A percentile compares a stretch with the other conserved stretches of the same genome.
These are phyloP conservation scores for Sphaeridia pumilis DNA, from an alignment of 2,888 invertebrate species.

Conservation along the genomic window DNA sequence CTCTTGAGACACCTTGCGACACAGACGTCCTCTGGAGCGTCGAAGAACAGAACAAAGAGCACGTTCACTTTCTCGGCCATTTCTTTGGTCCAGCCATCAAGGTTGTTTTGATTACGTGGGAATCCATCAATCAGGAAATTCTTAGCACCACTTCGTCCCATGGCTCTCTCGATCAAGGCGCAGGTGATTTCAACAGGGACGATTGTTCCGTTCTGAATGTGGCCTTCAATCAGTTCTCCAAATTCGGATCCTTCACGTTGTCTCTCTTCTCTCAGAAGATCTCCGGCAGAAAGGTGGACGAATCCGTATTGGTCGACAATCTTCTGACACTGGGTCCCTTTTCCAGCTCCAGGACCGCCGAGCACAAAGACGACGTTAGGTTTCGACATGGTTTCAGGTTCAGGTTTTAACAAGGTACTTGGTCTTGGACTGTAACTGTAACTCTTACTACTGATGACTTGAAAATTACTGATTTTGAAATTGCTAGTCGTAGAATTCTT, in stretches of 20 bases:
- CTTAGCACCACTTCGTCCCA: conserved; percentile 50
- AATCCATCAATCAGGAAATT: conserved; percentile 96
- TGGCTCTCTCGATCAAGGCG: conserved; percentile 56
- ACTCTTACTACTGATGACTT: too few species aligned
- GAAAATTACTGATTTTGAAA: too few species aligned
- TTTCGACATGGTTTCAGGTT: conserved; percentile 4
- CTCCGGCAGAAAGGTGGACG: conserved; percentile 81
- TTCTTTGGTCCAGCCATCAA: conserved; percentile 77
- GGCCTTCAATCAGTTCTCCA: conserved; percentile 81
- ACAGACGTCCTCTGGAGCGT: conserved; percentile 73
- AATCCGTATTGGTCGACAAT: conserved; percentile 70
- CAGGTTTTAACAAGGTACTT: too few species aligned
- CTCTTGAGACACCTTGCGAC: conserved; percentile 72
- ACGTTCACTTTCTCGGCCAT: conserved; percentile 75
- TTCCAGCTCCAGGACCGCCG: conserved; percentile 94
- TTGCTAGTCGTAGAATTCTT: too few species aligned
- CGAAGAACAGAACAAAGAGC: conserved; percentile 81
- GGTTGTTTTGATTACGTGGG: conserved; percentile 90
- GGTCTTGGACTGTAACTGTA: too few species aligned
- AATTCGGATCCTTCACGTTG: conserved; percentile 69
- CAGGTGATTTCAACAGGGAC: conserved; percentile 99
- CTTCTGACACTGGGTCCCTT: conserved; percentile 88
- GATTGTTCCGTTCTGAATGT: conserved; percentile 85
- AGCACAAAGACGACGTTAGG: conserved; percentile 92
- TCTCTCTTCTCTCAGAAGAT: conserved; percentile 84